A percentile compares a stretch with the other conserved stretches of the same genome.
phyloP scores from a whole-genome alignment of 2,797 vertebrate genomes.

The Sebastes miniatus region DNA sequence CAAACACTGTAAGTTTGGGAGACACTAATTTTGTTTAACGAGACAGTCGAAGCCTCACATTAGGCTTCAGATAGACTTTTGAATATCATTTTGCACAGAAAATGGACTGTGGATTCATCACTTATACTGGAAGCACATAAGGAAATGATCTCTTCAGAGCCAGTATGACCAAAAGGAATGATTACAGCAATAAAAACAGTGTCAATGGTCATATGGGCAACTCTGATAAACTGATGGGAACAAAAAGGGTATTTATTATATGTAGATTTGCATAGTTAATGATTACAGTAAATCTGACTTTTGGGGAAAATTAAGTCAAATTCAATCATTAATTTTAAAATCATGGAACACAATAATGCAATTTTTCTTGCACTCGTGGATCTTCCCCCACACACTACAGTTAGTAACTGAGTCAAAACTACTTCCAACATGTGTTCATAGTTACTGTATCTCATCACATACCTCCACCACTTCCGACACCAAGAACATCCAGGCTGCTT shows the following conservation, averaged over 20 bases:
- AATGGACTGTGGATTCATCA: too few species aligned
- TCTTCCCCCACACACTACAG: background rate
- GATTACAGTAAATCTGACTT: background rate
- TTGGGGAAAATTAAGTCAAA: background rate
- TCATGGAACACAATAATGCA: background rate
- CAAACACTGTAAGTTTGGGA: background rate
- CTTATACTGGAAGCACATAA: too few species aligned
- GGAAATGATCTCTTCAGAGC: too few species aligned
- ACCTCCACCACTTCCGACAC: constrained; percentile 90
- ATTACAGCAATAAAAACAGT: too few species aligned
- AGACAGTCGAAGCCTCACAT: background rate
- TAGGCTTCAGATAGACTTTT: too few species aligned
- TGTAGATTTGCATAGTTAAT: too few species aligned
- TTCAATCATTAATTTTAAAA: background rate
- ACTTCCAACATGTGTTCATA: background rate
- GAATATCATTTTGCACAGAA: too few species aligned
- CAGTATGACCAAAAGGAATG: too few species aligned
- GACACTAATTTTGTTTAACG: background rate
- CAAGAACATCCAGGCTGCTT: constrained; percentile 85
- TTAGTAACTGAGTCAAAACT: background rate
- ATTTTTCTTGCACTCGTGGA: background rate
- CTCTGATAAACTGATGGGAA: background rate
- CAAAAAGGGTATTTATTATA: too few species aligned
- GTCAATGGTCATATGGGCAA: background rate
- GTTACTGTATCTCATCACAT: constrained; percentile 35